Evolutionary conservation across 1,140 invertebrate species (phyloP).

Genomic region (Drosophila yakuba): DNA sequence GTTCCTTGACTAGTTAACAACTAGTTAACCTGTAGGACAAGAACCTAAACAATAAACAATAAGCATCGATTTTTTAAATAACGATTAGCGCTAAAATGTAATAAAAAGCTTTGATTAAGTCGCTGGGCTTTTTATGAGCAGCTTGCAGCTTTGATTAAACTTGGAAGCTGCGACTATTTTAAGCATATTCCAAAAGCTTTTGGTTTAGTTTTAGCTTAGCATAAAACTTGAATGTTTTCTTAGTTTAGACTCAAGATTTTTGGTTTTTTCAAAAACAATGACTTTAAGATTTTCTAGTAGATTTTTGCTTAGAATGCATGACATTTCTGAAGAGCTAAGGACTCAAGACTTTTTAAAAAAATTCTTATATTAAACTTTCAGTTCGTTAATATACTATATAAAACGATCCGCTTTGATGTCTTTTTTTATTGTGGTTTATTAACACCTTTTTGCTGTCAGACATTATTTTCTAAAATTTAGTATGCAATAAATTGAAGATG

Average conservation of each 20-base stretch:
- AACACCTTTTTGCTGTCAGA: background rate
- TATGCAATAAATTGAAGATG: no score
- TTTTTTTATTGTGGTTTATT: background rate
- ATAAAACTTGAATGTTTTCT: background rate
- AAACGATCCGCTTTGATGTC: no score
- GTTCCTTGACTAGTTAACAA: background rate
- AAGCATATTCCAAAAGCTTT: slow-evolving; percentile 4
- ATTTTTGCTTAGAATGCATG: no score
- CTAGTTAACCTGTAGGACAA: background rate
- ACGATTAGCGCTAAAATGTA: background rate
- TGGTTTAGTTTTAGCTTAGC: background rate
- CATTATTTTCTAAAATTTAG: no score
- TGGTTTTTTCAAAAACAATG: no score
- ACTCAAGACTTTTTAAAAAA: no score
- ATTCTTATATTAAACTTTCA: no score
- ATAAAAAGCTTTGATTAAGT: slow-evolving; percentile 4
- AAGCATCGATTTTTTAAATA: background rate
- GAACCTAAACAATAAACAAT: background rate
- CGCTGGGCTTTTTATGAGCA: slow-evolving; percentile 15
- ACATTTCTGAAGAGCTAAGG: no score
- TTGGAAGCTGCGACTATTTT: slow-evolving; percentile 15
- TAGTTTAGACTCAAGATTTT: no score
- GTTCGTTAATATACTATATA: no score
- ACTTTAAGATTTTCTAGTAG: no score
- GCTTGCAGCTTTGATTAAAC: background rate